Conservation (phyloP, 2,888 invertebrate genomes). For the Clusia tigrina region DNA sequence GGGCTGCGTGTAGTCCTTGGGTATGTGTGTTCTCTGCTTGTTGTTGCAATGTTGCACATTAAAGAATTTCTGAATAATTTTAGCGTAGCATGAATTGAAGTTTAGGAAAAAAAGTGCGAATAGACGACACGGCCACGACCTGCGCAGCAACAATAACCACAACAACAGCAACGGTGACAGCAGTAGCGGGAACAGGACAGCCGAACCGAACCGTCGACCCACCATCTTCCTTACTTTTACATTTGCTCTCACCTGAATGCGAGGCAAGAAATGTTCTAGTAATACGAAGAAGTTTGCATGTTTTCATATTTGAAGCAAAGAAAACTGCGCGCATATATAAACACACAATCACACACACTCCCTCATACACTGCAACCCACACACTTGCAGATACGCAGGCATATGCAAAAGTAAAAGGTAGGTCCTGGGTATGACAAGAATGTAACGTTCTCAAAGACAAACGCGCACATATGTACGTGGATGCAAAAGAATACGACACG, state of each 20-base stretch:
- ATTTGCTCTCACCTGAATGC: not conserved
- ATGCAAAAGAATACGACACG: too few species aligned
- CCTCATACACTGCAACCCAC: too few species aligned
- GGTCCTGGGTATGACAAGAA: constrained; percentile 34
- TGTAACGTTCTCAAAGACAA: constrained; percentile 14
- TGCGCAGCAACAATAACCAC: not conserved
- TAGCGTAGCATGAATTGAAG: too few species aligned
- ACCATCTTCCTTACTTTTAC: not conserved
- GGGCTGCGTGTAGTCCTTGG: not conserved
- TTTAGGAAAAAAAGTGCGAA: not conserved
- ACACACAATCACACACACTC: too few species aligned
- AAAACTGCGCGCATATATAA: not conserved
- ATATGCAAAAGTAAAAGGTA: constrained; percentile 25
- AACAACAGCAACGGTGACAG: too few species aligned
- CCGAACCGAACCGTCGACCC: not conserved
- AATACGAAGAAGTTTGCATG: constrained; percentile 55
- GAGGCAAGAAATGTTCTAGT: constrained; percentile 17
- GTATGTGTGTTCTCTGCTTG: constrained; percentile 25
- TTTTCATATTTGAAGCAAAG: constrained; percentile 53
- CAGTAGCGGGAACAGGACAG: not conserved
- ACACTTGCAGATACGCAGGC: too few species aligned
- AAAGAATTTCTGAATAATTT: constrained; percentile 28
- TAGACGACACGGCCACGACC: not conserved
- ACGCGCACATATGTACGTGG: not conserved
- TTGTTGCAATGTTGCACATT: constrained; percentile 39